Conservation (phyloP, 2,797 vertebrate species). For the Coranthus polyacanthus region DNA sequence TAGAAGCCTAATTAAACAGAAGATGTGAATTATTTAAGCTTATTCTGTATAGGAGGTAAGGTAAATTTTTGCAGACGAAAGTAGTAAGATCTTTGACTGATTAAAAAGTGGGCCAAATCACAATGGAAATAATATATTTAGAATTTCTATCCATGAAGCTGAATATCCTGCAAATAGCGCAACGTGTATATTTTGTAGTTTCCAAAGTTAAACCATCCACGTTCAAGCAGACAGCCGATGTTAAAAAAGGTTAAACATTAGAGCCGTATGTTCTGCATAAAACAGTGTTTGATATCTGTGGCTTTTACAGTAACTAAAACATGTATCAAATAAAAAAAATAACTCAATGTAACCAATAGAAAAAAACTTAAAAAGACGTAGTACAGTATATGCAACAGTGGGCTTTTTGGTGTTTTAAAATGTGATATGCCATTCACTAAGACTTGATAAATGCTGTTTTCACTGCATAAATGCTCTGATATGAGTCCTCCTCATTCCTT, state of each 20-base stretch:
- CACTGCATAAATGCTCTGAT: slow-evolving; percentile 2
- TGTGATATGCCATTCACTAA: slow-evolving; percentile 1
- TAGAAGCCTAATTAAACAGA: slow-evolving; percentile 75
- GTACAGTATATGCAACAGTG: not conserved
- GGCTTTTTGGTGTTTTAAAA: slow-evolving; percentile 18
- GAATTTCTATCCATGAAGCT: slow-evolving; percentile 5
- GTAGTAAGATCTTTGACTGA: slow-evolving; percentile 8
- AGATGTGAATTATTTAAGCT: slow-evolving; percentile 76
- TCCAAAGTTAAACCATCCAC: slow-evolving; percentile 7
- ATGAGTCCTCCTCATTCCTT: slow-evolving; percentile 17
- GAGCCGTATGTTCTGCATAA: slow-evolving; percentile 11
- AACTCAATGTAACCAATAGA: slow-evolving; percentile 25
- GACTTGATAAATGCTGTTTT: slow-evolving; percentile 27
- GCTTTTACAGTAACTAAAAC: slow-evolving; percentile 34
- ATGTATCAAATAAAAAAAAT: slow-evolving; percentile 28
- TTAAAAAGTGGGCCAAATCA: not conserved
- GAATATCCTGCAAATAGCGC: not conserved
- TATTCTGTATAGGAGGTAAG: slow-evolving; percentile 56
- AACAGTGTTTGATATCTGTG: slow-evolving; percentile 35
- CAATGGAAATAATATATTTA: not conserved
- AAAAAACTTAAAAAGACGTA: slow-evolving; percentile 4
- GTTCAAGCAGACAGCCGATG: not conserved
- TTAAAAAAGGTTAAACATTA: slow-evolving; percentile 21
- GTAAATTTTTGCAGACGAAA: slow-evolving; percentile 15
- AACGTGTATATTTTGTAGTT: not conserved